These are phyloP conservation scores for Platycheirus albimanus DNA, from an alignment of 2,888 invertebrate species.

Conservation along the genomic window DNA sequence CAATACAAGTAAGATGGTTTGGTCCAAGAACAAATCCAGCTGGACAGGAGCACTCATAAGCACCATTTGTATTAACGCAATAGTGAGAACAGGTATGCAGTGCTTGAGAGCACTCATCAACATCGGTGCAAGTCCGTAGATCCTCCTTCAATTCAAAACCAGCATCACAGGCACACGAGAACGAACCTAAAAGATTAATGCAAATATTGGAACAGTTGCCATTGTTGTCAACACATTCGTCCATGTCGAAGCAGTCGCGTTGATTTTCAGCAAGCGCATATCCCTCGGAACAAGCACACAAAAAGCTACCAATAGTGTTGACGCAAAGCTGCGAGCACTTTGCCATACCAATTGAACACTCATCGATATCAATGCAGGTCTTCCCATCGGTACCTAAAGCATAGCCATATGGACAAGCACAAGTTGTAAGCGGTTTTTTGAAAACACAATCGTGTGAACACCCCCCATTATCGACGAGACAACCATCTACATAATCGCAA, in stretches of 20 bases:
- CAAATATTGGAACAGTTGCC: conserved; percentile 85
- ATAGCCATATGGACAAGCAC: conserved; percentile 85
- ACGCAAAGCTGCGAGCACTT: conserved; percentile 85
- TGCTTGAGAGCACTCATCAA: conserved; percentile 83
- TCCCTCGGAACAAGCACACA: conserved; percentile 83
- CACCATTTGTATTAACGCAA: conserved; percentile 84
- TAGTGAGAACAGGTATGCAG: conserved; percentile 83
- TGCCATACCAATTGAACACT: conserved; percentile 84
- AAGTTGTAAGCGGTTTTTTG: conserved; percentile 82
- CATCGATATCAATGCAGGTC: conserved; percentile 83
- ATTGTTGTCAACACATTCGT: conserved; percentile 84
- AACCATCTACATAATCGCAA: conserved; percentile 83
- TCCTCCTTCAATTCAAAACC: conserved; percentile 81
- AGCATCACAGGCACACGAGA: conserved; percentile 83
- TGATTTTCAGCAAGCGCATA: conserved; percentile 80
- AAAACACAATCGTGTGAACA: conserved; percentile 83
- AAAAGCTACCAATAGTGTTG: conserved; percentile 83
- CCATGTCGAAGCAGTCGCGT: conserved; percentile 83
- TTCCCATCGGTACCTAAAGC: conserved; percentile 82
- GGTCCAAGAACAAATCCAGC: conserved; percentile 82
- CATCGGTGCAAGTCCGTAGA: conserved; percentile 82
- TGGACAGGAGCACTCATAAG: conserved; percentile 85
- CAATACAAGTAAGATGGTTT: conserved; percentile 78
- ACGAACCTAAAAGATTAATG: conserved; percentile 85
- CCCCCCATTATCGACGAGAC: conserved; percentile 82